Percentiles rank a stretch among this genome's conserved stretches.
Evolutionary conservation across 2,888 invertebrate genomes (phyloP).

Genomic region (Xylophagus ater): DNA sequence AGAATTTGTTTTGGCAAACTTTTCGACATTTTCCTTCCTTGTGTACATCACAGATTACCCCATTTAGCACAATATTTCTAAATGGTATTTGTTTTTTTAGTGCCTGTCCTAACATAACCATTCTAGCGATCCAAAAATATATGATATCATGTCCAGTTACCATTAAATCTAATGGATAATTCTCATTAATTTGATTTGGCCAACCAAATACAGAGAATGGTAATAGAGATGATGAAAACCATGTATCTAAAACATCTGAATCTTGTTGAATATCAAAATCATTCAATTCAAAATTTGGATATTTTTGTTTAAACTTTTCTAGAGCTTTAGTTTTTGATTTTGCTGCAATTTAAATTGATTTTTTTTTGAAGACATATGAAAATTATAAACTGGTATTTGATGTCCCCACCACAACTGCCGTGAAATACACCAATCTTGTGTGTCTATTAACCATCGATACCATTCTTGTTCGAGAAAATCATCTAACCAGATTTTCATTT

Average conservation of each 20-base stretch:
- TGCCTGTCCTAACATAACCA: slow-evolving; percentile 82
- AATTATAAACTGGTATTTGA: slow-evolving; percentile 76
- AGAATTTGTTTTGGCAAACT: slow-evolving; percentile 88
- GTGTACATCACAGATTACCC: slow-evolving; percentile 82
- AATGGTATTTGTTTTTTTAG: slow-evolving; percentile 72
- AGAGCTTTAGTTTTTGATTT: slow-evolving; percentile 48
- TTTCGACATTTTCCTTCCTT: too few relatives aligned
- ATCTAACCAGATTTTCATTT: slow-evolving; percentile 78
- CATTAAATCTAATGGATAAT: slow-evolving; percentile 76
- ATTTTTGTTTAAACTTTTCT: too few relatives aligned
- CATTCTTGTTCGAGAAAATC: slow-evolving; percentile 55
- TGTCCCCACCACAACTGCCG: slow-evolving; percentile 98
- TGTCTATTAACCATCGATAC: slow-evolving; percentile 63
- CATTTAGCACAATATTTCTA: slow-evolving; percentile 74
- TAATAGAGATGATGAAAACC: slow-evolving; percentile 92
- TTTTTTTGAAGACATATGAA: slow-evolving; percentile 30
- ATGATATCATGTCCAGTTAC: slow-evolving; percentile 96
- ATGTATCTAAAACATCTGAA: slow-evolving; percentile 91
- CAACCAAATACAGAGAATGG: slow-evolving; percentile 87
- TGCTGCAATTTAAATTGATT: slow-evolving; percentile 66
- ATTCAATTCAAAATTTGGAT: too few relatives aligned
- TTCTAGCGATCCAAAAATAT: slow-evolving; percentile 95
- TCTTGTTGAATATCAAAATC: slow-evolving; percentile 51
- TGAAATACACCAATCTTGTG: slow-evolving; percentile 89
- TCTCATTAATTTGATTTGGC: slow-evolving; percentile 56